phyloP scores from a whole-genome alignment of 2,888 invertebrate species.

The Apodemia mormo region DNA sequence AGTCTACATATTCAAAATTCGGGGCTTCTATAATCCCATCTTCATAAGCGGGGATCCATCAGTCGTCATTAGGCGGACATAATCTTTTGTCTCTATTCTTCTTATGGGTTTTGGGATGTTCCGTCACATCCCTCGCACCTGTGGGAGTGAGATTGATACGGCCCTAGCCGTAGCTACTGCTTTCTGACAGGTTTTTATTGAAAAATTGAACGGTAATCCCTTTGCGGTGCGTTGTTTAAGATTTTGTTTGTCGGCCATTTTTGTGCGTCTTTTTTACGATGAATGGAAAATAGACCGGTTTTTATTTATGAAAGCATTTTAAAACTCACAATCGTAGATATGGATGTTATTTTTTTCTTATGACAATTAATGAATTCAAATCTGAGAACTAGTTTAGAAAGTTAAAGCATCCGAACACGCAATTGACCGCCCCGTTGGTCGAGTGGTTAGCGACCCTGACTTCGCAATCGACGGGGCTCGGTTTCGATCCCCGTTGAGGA shows the following conservation, averaged over 20 bases:
- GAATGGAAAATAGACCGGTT: slow-evolving; percentile 40
- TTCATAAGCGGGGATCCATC: slow-evolving; percentile 71
- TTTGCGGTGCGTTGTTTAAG: slow-evolving; percentile 57
- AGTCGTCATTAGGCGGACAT: slow-evolving; percentile 73
- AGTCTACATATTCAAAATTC: slow-evolving; percentile 55
- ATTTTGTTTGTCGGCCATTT: slow-evolving; percentile 45
- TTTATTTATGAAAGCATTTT: slow-evolving; percentile 18
- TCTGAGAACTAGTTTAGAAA: neutral
- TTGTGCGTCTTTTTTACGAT: slow-evolving; percentile 39
- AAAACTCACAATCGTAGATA: neutral
- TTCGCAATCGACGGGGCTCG: too few species aligned
- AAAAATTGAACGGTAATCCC: slow-evolving; percentile 78
- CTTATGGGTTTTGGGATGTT: slow-evolving; percentile 23
- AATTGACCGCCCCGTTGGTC: too few species aligned
- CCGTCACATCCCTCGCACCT: slow-evolving; percentile 49
- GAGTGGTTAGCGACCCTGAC: too few species aligned
- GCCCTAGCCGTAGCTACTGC: slow-evolving; percentile 50
- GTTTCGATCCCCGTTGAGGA: too few species aligned
- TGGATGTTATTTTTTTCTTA: neutral
- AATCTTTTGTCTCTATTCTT: slow-evolving; percentile 42
- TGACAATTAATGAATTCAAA: neutral
- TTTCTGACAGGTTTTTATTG: slow-evolving; percentile 73
- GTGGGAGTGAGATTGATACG: slow-evolving; percentile 72
- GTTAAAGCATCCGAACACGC: too few species aligned
- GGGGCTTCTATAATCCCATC: slow-evolving; percentile 63